phyloP scores from a whole-genome alignment of 2,888 invertebrate species.

The Gymnoscelis rufifasciata region DNA sequence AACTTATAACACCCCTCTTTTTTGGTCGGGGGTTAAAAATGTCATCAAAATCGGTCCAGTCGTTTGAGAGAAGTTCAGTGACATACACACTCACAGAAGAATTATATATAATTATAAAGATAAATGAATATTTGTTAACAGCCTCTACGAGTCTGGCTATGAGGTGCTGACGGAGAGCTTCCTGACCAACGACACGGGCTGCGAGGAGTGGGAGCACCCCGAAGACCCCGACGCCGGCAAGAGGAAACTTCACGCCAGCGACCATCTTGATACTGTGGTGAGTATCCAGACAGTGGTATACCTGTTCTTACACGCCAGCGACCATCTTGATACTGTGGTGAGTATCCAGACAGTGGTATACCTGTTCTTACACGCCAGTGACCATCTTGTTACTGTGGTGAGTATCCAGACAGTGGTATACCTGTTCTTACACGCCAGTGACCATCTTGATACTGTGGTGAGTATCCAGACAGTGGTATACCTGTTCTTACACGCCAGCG shows the following conservation, averaged over 20 bases:
- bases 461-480: too few relatives aligned
- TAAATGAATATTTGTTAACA: slow-evolving; percentile 21
- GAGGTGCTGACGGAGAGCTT: slow-evolving; percentile 58
- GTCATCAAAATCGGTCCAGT: too few relatives aligned
- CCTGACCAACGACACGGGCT: slow-evolving; percentile 54
- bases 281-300: too few relatives aligned
- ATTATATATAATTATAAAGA: too few relatives aligned
- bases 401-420: too few relatives aligned
- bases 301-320: slow-evolving; percentile 50
- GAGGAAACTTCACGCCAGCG: slow-evolving; percentile 48
- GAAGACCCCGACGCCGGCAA: slow-evolving; percentile 45
- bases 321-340: slow-evolving; percentile 60
- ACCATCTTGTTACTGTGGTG: slow-evolving; percentile 60
- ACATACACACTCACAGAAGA: too few relatives aligned
- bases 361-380: slow-evolving; percentile 50
- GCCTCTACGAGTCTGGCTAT: slow-evolving; percentile 53
- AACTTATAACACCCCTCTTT: too few relatives aligned
- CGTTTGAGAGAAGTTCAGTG: too few relatives aligned
- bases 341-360: too few relatives aligned
- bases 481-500: too few relatives aligned
- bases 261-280: slow-evolving; percentile 60
- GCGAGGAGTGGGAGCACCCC: slow-evolving; percentile 65
- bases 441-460: slow-evolving; percentile 60
- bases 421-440: slow-evolving; percentile 50
- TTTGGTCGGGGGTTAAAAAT: too few relatives aligned